These are phyloP conservation scores for Cranoglanis bouderius DNA, from an alignment of 2,113 vertebrate species.

Conservation along the genomic window DNA sequence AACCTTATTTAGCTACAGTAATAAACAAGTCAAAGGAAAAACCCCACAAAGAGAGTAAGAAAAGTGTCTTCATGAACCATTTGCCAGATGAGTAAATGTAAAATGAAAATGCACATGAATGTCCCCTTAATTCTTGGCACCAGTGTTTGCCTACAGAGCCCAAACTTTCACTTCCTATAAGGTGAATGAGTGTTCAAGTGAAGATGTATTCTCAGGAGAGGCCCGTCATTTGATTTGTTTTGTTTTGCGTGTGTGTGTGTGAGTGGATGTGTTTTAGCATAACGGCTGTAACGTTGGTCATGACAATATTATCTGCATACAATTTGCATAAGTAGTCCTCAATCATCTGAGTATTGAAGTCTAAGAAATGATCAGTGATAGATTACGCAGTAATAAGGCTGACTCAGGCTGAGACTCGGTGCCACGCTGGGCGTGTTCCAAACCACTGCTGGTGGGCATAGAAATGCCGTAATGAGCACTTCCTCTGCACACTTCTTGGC, in stretches of 20 bases:
- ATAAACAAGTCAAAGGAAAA: conserved; percentile 5
- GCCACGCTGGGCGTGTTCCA: background rate
- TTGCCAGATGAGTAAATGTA: conserved; percentile 1
- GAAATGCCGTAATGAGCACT: conserved; percentile 42
- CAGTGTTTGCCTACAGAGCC: background rate
- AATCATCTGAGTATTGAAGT: background rate
- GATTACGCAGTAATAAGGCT: background rate
- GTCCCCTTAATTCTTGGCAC: background rate
- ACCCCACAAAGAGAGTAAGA: background rate
- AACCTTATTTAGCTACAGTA: background rate
- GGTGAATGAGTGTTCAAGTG: background rate
- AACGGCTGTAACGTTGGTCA: background rate
- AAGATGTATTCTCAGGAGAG: background rate
- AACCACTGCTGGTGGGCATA: conserved; percentile 12
- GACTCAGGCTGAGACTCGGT: conserved; percentile 4
- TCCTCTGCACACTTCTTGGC: conserved; percentile 8
- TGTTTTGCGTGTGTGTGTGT: background rate
- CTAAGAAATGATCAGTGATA: background rate
- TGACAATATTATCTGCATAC: background rate
- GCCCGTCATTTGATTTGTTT: conserved; percentile 6
- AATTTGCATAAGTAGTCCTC: conserved; percentile 3
- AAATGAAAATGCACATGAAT: background rate
- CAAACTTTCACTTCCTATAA: conserved; percentile 25
- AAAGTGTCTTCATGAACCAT: background rate
- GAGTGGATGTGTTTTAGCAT: background rate